These are phyloP conservation scores for Portevinia maculata DNA, from an alignment of 2,888 invertebrate species.

Conservation along the genomic window DNA sequence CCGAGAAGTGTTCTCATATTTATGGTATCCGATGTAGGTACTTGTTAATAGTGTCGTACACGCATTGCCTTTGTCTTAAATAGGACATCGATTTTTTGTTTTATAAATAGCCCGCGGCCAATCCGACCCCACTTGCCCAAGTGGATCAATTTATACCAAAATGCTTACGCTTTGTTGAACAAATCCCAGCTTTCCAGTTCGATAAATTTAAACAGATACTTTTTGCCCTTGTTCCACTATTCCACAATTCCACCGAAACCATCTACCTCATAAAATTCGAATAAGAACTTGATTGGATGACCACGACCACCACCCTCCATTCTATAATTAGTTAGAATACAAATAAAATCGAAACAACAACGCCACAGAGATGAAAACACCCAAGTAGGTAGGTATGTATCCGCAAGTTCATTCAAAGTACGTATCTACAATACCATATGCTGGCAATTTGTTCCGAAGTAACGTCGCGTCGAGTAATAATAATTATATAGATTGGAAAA, in stretches of 20 bases:
- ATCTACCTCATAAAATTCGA: not conserved
- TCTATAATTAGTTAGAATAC: slow-evolving; percentile 40
- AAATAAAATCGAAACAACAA: slow-evolving; percentile 8
- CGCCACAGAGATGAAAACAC: slow-evolving; percentile 31
- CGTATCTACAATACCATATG: slow-evolving; percentile 44
- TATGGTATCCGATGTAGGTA: slow-evolving; percentile 2
- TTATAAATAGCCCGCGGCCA: slow-evolving; percentile 35
- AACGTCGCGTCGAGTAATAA: slow-evolving; percentile 25
- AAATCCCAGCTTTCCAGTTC: slow-evolving; percentile 47
- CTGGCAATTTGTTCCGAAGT: slow-evolving; percentile 48
- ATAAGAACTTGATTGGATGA: slow-evolving; percentile 22
- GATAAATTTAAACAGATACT: slow-evolving; percentile 45
- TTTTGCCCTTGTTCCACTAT: not conserved
- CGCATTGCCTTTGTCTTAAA: slow-evolving; percentile 17
- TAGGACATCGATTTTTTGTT: slow-evolving; percentile 47
- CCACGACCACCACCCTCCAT: slow-evolving; percentile 18
- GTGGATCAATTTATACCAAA: slow-evolving; percentile 30
- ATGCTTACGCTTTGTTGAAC: slow-evolving; percentile 6
- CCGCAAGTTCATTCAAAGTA: slow-evolving; percentile 9
- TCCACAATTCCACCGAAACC: too few species aligned
- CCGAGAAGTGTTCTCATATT: slow-evolving; percentile 22
- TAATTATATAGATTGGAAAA: slow-evolving; percentile 62
- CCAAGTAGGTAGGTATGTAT: not conserved
- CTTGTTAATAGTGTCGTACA: slow-evolving; percentile 32
- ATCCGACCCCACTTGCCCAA: not conserved